A percentile compares a stretch with the other conserved stretches of the same genome.
These are phyloP conservation scores for Leuciscus waleckii DNA, from an alignment of 2,797 vertebrate species.

Conservation along the genomic window DNA sequence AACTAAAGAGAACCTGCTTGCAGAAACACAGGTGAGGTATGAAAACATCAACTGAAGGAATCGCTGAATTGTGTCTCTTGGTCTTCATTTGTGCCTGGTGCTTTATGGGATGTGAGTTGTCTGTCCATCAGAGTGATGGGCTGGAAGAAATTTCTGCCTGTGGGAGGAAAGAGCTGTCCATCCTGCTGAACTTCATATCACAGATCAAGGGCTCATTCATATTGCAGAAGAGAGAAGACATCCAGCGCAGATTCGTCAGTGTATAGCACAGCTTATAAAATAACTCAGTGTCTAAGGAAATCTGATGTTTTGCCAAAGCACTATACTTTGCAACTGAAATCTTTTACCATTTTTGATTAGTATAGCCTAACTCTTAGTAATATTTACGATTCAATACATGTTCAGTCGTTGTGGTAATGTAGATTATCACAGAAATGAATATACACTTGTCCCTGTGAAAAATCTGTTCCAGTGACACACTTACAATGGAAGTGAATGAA, in stretches of 20 bases:
- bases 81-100: constrained; percentile 13
- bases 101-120: constrained; percentile 9
- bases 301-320: neutral
- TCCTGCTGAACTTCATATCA: constrained; percentile 27
- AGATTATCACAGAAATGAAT: neutral
- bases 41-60: constrained; percentile 2
- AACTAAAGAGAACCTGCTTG: neutral
- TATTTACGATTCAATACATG: neutral
- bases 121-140: constrained; percentile 30
- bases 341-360: neutral
- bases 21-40: neutral
- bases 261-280: neutral
- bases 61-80: neutral
- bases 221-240: constrained; percentile 12
- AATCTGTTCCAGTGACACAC: neutral
- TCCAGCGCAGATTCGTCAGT: neutral
- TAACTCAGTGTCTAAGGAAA: neutral
- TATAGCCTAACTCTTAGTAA: neutral
- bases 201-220: constrained; percentile 26
- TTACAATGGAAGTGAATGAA: neutral
- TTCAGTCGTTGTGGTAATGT: neutral
- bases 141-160: constrained; percentile 26
- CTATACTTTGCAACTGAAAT: neutral
- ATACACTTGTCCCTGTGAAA: neutral
- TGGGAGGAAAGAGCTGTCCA: constrained; percentile 30